These are phyloP conservation scores for Lipophrys pholis DNA, from an alignment of 2,113 vertebrate genomes.

Conservation along the genomic window DNA sequence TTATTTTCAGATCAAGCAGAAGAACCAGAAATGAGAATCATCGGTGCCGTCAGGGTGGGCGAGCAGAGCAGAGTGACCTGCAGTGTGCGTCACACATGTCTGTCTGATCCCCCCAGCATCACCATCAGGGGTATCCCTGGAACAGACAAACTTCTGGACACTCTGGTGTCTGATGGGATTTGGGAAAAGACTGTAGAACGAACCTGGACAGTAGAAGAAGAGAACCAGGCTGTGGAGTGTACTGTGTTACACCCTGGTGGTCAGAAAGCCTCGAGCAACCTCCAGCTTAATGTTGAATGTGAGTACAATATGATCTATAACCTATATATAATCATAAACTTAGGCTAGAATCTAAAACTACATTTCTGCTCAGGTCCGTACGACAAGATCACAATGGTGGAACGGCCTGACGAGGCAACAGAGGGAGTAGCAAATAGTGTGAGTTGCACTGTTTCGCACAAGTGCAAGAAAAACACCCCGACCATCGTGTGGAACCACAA, in stretches of 20 bases:
- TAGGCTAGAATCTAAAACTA: background rate
- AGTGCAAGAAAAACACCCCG: conserved; percentile 39
- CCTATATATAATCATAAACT: no score
- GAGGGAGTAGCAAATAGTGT: conserved; percentile 51
- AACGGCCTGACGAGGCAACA: conserved; percentile 42
- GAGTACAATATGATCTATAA: conserved; percentile 31
- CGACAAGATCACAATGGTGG: conserved; percentile 13
- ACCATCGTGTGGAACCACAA: conserved; percentile 52
- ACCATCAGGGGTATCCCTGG: conserved; percentile 26
- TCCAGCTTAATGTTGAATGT: conserved; percentile 67
- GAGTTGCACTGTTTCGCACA: conserved; percentile 57
- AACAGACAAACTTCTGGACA: background rate
- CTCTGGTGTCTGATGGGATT: conserved; percentile 43
- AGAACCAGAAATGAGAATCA: conserved; percentile 57
- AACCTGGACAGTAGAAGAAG: conserved; percentile 56
- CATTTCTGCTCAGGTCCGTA: conserved; percentile 58
- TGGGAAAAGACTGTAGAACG: conserved; percentile 59
- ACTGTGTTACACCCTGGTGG: conserved; percentile 50
- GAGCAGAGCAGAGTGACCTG: conserved; percentile 62
- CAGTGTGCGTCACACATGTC: conserved; percentile 61
- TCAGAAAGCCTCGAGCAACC: conserved; percentile 47
- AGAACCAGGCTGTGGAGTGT: conserved; percentile 58
- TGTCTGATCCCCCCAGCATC: conserved; percentile 47
- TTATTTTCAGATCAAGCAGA: conserved; percentile 53
- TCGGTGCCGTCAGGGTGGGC: conserved; percentile 55